Conservation (phyloP, 2,797 vertebrate genomes). For the Psittacula echo region DNA sequence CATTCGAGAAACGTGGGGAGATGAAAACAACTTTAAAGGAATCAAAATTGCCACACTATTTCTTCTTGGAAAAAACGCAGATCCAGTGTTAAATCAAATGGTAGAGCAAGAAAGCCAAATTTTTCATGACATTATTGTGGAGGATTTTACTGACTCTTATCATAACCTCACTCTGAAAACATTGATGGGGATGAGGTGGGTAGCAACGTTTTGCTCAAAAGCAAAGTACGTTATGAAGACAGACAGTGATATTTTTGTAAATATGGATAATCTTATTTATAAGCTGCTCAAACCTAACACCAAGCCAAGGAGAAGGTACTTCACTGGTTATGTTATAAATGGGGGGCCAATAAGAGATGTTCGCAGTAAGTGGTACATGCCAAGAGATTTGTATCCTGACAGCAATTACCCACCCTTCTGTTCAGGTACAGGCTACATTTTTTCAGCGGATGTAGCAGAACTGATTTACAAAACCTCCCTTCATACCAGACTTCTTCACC, state of each 20-base stretch:
- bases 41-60: conserved; percentile 92
- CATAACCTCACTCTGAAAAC: conserved; percentile 98
- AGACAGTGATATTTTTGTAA: conserved; percentile 99
- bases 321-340: conserved; percentile 96
- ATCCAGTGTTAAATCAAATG: conserved; percentile 95
- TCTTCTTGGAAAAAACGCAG: conserved; percentile 90
- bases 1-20: conserved; percentile 97
- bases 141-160: conserved; percentile 97
- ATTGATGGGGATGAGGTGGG: conserved; percentile 98
- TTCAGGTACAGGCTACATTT: conserved; percentile 96
- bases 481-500: conserved; percentile 94
- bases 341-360: conserved; percentile 96
- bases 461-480: conserved; percentile 96
- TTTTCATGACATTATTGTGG: conserved; percentile 96
- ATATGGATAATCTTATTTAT: conserved; percentile 99
- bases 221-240: conserved; percentile 98
- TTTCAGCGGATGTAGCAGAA: conserved; percentile 95
- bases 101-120: conserved; percentile 98
- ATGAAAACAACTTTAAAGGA: conserved; percentile 92
- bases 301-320: conserved; percentile 93
- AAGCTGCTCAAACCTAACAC: conserved; percentile 94
- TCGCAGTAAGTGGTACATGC: conserved; percentile 99
- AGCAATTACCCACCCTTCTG: conserved; percentile 98
- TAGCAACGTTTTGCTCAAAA: conserved; percentile 92
- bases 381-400: conserved; percentile 94